Evolutionary conservation across 2,888 invertebrate genomes (phyloP).

Genomic region (Megastigmus dorsalis): DNA sequence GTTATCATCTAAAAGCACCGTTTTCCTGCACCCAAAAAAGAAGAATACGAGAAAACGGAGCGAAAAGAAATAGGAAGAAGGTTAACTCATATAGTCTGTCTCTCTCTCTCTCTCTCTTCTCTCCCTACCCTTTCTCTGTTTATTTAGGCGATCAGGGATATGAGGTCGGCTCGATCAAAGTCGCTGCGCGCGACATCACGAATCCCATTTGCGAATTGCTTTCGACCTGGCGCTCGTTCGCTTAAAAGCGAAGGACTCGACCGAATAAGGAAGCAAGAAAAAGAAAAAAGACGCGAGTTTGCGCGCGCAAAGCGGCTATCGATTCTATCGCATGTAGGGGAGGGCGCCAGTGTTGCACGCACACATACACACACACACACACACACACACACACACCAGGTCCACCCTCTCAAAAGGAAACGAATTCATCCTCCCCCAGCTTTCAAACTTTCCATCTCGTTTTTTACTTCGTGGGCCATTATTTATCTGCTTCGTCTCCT

Average conservation of each 20-base stretch:
- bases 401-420: constrained; percentile 5
- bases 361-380: no score
- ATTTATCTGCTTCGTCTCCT: background rate
- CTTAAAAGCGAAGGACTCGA: background rate
- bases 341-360: no score
- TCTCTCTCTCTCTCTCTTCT: background rate
- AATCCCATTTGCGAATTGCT: constrained; percentile 16
- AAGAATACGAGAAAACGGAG: no score
- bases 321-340: background rate
- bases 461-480: background rate
- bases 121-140: background rate
- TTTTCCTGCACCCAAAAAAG: background rate
- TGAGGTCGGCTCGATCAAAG: background rate
- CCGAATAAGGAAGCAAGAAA: background rate
- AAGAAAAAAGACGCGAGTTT: background rate
- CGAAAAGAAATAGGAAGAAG: no score
- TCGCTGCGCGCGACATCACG: no score
- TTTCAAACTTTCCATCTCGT: background rate
- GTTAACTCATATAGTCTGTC: no score
- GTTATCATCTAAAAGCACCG: no score
- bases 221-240: background rate
- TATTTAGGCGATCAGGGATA: background rate
- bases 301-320: background rate
- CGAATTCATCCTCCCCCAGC: background rate
- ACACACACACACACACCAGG: no score